Conservation (phyloP, 2,888 invertebrate species). For the Ferdinandea cuprea region DNA sequence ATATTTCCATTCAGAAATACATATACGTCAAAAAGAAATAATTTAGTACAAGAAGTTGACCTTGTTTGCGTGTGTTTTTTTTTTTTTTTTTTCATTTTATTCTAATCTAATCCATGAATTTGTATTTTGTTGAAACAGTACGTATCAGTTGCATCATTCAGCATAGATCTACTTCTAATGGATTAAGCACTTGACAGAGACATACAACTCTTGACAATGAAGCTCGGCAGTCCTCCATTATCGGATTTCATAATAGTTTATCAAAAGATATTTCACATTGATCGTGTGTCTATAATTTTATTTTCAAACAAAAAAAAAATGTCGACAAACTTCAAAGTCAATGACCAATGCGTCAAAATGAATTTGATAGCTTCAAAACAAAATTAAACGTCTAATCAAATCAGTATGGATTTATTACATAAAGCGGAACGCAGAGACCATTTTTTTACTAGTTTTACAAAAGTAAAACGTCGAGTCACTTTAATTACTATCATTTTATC, state of each 20-base stretch:
- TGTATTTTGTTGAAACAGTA: neutral
- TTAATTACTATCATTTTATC: slow-evolving; percentile 54
- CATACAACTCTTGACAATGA: neutral
- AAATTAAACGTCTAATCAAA: slow-evolving; percentile 1
- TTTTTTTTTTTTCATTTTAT: neutral
- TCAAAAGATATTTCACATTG: slow-evolving; percentile 5
- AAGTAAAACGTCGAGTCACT: slow-evolving; percentile 15
- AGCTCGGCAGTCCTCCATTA: neutral
- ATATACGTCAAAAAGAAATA: too few relatives aligned
- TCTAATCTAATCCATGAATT: neutral
- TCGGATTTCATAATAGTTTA: neutral
- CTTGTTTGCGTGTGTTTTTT: neutral
- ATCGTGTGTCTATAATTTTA: slow-evolving; percentile 9
- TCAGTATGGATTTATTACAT: slow-evolving; percentile 9
- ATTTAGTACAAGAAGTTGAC: neutral
- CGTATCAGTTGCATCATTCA: neutral
- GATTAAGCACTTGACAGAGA: neutral
- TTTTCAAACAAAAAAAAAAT: slow-evolving; percentile 8
- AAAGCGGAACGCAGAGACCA: slow-evolving; percentile 3
- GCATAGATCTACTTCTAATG: neutral
- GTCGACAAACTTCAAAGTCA: slow-evolving; percentile 21
- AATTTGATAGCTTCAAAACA: neutral
- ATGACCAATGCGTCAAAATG: slow-evolving; percentile 19
- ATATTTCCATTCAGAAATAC: too few relatives aligned
- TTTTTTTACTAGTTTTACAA: slow-evolving; percentile 11